phyloP scores from a whole-genome alignment of 2,797 vertebrate species.

The Alectoris magna region DNA sequence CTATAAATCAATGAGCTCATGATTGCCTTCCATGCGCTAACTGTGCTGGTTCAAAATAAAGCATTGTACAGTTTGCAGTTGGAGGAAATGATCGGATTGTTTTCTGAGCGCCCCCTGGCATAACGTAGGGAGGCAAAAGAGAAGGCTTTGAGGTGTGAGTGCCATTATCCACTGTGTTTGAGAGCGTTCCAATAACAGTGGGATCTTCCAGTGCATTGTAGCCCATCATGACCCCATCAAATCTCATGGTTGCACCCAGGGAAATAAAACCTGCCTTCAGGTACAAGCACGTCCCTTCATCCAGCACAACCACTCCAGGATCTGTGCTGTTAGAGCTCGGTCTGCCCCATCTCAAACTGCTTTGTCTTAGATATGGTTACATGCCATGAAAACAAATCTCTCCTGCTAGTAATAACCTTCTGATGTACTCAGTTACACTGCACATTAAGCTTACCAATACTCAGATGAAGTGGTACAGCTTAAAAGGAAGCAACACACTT shows the following conservation, averaged over 20 bases:
- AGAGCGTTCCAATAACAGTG: background rate
- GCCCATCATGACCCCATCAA: background rate
- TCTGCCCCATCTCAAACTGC: background rate
- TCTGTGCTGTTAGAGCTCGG: too few species aligned
- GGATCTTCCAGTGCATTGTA: background rate
- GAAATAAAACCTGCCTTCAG: background rate
- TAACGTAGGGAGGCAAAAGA: background rate
- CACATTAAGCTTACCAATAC: constrained; percentile 4
- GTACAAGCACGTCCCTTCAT: too few species aligned
- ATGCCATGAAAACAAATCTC: background rate
- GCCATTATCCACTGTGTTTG: background rate
- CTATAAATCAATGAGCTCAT: background rate
- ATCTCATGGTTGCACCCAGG: background rate
- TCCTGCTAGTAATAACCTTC: background rate
- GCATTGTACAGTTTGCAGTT: background rate
- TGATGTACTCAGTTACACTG: background rate
- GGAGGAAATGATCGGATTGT: background rate
- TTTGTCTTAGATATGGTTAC: background rate
- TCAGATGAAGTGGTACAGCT: background rate
- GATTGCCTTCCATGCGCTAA: background rate
- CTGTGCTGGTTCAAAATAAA: background rate
- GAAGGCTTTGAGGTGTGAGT: background rate
- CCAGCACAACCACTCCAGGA: too few species aligned
- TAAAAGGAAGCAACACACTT: background rate
- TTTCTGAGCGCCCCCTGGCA: background rate